A percentile compares a stretch with the other conserved stretches of the same genome.
These are phyloP conservation scores for Callithrix jacchus DNA, from an alignment of 2,113 vertebrate genomes.

Conservation along the genomic window DNA sequence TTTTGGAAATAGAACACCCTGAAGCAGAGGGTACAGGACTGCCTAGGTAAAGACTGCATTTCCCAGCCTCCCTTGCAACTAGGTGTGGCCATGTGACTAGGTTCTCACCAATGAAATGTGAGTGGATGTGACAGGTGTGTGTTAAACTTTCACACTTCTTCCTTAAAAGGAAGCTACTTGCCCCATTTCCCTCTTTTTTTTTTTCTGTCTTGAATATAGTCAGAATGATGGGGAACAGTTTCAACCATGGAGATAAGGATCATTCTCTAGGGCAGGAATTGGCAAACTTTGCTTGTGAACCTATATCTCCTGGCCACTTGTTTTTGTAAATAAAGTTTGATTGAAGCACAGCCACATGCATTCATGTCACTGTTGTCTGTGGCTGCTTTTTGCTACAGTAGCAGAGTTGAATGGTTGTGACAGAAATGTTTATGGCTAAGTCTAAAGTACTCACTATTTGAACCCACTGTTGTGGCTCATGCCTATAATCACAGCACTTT, in stretches of 20 bases:
- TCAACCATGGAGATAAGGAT: background rate
- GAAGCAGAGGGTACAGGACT: background rate
- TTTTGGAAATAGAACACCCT: background rate
- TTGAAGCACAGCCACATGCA: background rate
- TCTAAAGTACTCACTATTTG: background rate
- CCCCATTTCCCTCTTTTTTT: too few species aligned
- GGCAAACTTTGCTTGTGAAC: background rate
- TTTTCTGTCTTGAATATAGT: background rate
- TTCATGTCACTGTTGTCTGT: background rate
- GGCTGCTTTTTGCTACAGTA: background rate
- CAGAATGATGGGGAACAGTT: too few species aligned
- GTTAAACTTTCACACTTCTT: background rate
- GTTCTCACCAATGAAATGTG: background rate
- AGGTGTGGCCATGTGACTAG: background rate
- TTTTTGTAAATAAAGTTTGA: background rate
- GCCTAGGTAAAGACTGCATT: background rate
- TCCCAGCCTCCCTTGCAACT: background rate
- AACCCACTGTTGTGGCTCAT: too few species aligned
- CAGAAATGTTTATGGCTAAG: background rate
- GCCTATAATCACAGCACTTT: too few species aligned
- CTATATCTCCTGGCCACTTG: background rate
- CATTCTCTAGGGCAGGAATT: background rate
- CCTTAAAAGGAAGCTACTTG: background rate
- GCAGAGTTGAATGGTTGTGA: background rate
- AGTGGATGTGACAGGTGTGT: background rate